A percentile compares a stretch with the other conserved stretches of the same genome.
Evolutionary conservation across 2,113 vertebrate species (phyloP).

Genomic region (Heterotilapia buettikoferi): DNA sequence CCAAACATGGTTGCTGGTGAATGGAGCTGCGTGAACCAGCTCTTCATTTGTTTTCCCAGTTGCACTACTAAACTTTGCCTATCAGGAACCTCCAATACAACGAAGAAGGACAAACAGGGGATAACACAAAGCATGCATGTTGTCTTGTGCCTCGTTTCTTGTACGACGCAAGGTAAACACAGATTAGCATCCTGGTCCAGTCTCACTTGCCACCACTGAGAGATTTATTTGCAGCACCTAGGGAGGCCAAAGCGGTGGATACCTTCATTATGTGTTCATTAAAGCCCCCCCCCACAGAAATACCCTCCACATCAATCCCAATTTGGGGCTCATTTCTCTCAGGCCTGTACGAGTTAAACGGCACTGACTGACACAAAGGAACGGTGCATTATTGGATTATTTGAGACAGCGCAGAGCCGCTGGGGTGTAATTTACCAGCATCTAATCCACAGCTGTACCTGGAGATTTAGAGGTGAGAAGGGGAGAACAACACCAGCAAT

Average conservation of each 20-base stretch:
- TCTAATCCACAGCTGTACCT: conserved; percentile 27
- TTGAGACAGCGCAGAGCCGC: background rate
- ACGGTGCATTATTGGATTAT: conserved; percentile 44
- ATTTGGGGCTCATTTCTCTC: conserved; percentile 41
- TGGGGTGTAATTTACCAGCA: conserved; percentile 6
- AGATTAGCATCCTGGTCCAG: background rate
- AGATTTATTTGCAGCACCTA: background rate
- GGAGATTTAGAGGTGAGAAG: conserved; percentile 23
- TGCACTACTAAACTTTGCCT: background rate
- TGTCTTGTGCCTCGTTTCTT: background rate
- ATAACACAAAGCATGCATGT: background rate
- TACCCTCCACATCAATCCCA: conserved; percentile 47
- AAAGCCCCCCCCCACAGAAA: conserved; percentile 17
- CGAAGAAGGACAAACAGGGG: background rate
- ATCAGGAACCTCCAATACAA: background rate
- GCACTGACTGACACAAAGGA: conserved; percentile 45
- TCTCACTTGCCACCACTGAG: background rate
- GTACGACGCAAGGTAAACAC: background rate
- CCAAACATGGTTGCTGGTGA: background rate
- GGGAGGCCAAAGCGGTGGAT: background rate
- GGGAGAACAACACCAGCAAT: background rate
- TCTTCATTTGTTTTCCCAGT: background rate
- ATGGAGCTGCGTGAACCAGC: background rate
- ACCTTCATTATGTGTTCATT: conserved; percentile 50
- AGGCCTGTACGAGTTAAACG: conserved; percentile 33